Base-by-base conservation (phyloP, 2,888 invertebrate species). In the Epinotia demarniana region DNA sequence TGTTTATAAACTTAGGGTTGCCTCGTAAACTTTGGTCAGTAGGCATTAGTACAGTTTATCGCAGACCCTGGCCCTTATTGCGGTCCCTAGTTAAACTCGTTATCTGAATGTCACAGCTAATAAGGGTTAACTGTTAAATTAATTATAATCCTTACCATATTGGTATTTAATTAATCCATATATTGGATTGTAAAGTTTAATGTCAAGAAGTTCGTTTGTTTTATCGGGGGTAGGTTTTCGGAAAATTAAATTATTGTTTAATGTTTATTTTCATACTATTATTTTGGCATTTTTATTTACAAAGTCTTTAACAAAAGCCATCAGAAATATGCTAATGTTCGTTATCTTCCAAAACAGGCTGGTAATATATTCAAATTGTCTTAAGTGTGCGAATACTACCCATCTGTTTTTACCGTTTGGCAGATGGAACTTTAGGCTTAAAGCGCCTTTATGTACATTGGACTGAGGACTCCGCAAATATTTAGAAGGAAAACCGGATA, bases 31-130 rank as follows among this genome's bases (percentile, higher is more conserved):
- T 67, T 33, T 57, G 46, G 66, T 72, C 75, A 75, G 64, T 19
- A 0, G 60, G 12, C 33, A 67, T 75, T 67, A 57, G 61, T 75
- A 75, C 67, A 75, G 64, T 72, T 72, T 67, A 72, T 71, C 61
- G 19, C 57, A 55, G 53, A 27, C 60, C 67, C 71, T 55, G 6
- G 27, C 55, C 39, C 18, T 71, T 61, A 67, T 67, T 75, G 61
- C 61, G 71, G 75, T 72, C 61, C 72, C 53, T 61, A 60, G 64
- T 67, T 72, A 67, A 75, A 75, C 49, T 72, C 64, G 75, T 67
- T 75, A 75, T 75, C 75, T 72, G 53, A 67, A 61, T 72, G 71
- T 72, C 75, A 67, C 75, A 67, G 27, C 57, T 75, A 75, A 72
- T 72, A 72, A 75, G 72, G 75, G 75, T 75, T 61, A 66, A 57